Evolutionary conservation across 2,797 vertebrate genomes (phyloP), one percentile per base, ranked within the genome.

Genomic region (Danio choprae): DNA sequence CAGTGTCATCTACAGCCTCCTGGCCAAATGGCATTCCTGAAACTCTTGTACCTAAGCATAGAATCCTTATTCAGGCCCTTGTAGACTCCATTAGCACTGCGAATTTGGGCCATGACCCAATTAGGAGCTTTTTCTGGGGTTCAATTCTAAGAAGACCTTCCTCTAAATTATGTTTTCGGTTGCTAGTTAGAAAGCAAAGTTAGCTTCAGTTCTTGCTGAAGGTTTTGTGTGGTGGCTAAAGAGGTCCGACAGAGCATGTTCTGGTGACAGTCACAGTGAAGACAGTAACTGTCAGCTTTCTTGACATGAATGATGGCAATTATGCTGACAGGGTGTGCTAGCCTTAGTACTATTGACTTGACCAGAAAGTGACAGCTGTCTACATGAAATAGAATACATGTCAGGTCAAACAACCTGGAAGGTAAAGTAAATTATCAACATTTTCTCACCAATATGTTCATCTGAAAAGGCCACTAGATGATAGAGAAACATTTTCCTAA

Each of bases 311-410:
- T 16, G 50, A 81, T 63, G 55, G 20, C 48, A 64, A 76, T 75
- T 81, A 69, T 8, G 44, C 44, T 78, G 58, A 77, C 83, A 78
- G 56, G 64, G 56, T 69, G 58, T 70, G 48, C 18, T 63, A 36
- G 46, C 65, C 41, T 77, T 56, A 51, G 38, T 72, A 38, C 43
- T 62, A 72, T 69, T 59, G 69, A 64, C 38, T 59, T 70, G 77
- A 74, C 81, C 53, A 60, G 78, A 83, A 78, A 83, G 62, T 70
- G 58, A 59, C 73, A 58, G 58, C 81, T 75, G 73, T 72, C 77
- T 60, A 70, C 60, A 60, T 53, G 22, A 79, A 68, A 46, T 55
- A 60, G 15, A 59, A 41, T 51, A 7, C 44, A 60, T 51, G 77
- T 46, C 67, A 62, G 67, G 46, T 70, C 18, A 60, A 71, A 79